Evolutionary conservation across 1,140 invertebrate species (phyloP), one percentile per base, ranked within the genome.

Genomic region (Atopsyche davidsoni): DNA sequence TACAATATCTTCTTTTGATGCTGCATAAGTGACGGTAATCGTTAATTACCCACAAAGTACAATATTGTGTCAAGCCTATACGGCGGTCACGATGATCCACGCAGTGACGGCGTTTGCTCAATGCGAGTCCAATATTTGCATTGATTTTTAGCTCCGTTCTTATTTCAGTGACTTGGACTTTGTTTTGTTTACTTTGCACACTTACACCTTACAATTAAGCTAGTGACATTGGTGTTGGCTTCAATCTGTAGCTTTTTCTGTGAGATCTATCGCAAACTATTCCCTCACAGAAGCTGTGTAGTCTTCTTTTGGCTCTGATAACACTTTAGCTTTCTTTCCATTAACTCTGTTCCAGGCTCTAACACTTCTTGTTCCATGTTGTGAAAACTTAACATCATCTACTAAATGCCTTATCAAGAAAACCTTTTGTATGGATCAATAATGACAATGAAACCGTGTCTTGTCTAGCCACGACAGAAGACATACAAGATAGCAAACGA

Each of bases 271-370:
- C n/a, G 25, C 25, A 14, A 7, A 36, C 17, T 17, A 21, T 21
- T 7, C 39, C 2, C 23, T 16, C 25, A 28, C 7, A 28, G 25
- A 28, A 28, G 18, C 4, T 4, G 11, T 32, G 35, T 39, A 39
- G 22, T 16, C 38, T 35, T 50, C 17, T 32, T 39, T 24, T 40
- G 46, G 23, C 41, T 40, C 21, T 22, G 39, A 13, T 48, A 48
- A 48, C 55, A 53, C 38, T 51, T 46, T 51, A 48, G 56, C 56
- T 66, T 53, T 66, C 63, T 72, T 73, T 68, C 69, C 65, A 64
- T 68, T 67, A 63, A 72, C 65, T 73, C 70, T 74, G 72, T 74
- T 74, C 67, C 72, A 74, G 72, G 70, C 72, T 65, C 70, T 74
- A 73, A 73, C 70, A 68, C 69, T 68, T 70, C 69, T 73, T 74